phyloP scores from a whole-genome alignment of 2,888 invertebrate genomes.

The Didymodactylos carnosus region DNA sequence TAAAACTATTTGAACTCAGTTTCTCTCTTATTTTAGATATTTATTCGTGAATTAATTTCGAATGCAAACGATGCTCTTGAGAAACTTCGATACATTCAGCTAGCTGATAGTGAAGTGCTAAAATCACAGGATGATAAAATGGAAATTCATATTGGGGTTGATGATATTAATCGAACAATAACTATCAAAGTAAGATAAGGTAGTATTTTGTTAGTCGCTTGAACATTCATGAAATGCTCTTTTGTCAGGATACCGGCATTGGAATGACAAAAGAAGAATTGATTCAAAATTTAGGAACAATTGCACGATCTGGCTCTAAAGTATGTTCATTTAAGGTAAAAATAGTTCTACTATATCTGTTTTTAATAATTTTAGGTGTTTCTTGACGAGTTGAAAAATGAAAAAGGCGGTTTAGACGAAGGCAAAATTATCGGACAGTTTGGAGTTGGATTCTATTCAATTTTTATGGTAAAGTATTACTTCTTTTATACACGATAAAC shows the following conservation, averaged over 20 bases:
- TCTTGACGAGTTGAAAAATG: slow-evolving; percentile 14
- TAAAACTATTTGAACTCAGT: neutral
- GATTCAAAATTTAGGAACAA: slow-evolving; percentile 16
- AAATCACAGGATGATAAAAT: neutral
- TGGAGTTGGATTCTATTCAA: slow-evolving; percentile 16
- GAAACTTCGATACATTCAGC: slow-evolving; percentile 12
- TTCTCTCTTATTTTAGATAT: too few species aligned
- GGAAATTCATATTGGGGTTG: slow-evolving; percentile 13
- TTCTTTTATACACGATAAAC: neutral
- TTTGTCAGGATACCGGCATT: slow-evolving; percentile 15
- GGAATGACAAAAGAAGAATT: slow-evolving; percentile 17
- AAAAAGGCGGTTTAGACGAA: neutral
- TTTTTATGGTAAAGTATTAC: slow-evolving; percentile 28
- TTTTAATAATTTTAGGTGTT: too few species aligned
- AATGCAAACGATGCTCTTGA: slow-evolving; percentile 16
- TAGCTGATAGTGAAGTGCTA: neutral
- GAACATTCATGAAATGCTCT: neutral
- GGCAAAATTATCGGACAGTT: slow-evolving; percentile 16
- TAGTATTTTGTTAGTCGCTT: too few species aligned
- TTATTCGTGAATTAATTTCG: slow-evolving; percentile 16
- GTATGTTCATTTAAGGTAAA: too few species aligned
- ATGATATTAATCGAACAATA: slow-evolving; percentile 14
- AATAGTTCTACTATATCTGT: slow-evolving; percentile 26
- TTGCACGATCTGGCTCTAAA: slow-evolving; percentile 16
- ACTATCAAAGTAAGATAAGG: slow-evolving; percentile 48